These are phyloP conservation scores for Apotomis capreana DNA, from an alignment of 2,888 invertebrate species.

Conservation along the genomic window DNA sequence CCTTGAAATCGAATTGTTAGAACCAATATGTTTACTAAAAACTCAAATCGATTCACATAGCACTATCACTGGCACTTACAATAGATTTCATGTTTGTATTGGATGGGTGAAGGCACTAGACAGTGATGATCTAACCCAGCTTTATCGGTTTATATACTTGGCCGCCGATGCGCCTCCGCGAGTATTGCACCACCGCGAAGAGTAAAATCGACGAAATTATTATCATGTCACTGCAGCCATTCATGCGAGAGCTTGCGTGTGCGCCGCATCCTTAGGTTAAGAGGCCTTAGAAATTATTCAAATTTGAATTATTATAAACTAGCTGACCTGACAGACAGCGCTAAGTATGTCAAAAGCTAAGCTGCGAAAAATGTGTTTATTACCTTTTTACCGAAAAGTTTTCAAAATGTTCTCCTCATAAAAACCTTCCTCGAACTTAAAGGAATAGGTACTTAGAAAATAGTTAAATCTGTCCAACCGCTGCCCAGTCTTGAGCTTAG, in stretches of 20 bases:
- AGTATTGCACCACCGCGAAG: constrained; percentile 74
- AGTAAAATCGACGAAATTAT: constrained; percentile 73
- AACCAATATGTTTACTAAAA: neutral
- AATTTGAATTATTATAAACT: too few species aligned
- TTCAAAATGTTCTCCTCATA: too few species aligned
- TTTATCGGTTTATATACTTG: constrained; percentile 77
- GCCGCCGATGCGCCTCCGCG: constrained; percentile 70
- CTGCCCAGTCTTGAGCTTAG: too few species aligned
- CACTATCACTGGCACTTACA: constrained; percentile 76
- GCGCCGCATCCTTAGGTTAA: constrained; percentile 49
- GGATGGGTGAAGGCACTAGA: constrained; percentile 74
- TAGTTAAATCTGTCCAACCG: too few species aligned
- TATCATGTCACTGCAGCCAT: constrained; percentile 61
- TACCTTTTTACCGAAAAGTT: too few species aligned
- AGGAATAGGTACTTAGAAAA: too few species aligned
- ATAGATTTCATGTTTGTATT: constrained; percentile 77
- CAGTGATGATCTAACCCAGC: constrained; percentile 75
- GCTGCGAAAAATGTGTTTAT: too few species aligned
- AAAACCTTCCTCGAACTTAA: too few species aligned
- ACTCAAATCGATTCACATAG: constrained; percentile 42
- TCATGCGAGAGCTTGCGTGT: constrained; percentile 56
- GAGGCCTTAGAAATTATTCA: neutral
- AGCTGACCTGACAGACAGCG: too few species aligned
- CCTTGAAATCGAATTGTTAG: neutral
- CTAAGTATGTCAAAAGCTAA: too few species aligned